A percentile compares a stretch with the other conserved stretches of the same genome.
Conservation (phyloP, 2,113 vertebrate species). For the Pimephales promelas region DNA sequence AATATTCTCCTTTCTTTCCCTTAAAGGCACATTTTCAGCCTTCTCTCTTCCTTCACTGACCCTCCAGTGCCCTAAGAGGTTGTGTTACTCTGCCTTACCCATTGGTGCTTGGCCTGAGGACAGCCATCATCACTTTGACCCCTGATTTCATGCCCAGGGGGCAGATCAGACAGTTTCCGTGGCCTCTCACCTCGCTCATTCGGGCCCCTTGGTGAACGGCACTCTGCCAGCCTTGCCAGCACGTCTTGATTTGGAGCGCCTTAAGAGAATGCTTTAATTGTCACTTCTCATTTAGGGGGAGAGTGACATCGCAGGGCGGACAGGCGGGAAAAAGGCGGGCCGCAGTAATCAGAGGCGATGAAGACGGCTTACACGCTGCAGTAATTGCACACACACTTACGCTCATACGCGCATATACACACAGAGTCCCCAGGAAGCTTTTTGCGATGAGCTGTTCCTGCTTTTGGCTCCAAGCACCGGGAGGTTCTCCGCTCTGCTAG, state of each 20-base stretch:
- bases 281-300: slow-evolving; percentile 73
- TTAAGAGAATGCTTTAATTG: slow-evolving; percentile 74
- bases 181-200: slow-evolving; percentile 33
- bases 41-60: slow-evolving; percentile 52
- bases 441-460: slow-evolving; percentile 46
- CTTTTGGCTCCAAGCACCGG: slow-evolving; percentile 69
- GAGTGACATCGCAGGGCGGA: slow-evolving; percentile 64
- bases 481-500: slow-evolving; percentile 57
- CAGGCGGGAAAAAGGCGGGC: slow-evolving; percentile 56
- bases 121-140: slow-evolving; percentile 17
- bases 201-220: neutral
- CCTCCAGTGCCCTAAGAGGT: slow-evolving; percentile 33
- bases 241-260: slow-evolving; percentile 56
- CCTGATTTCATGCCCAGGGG: neutral
- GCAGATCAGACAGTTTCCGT: slow-evolving; percentile 5
- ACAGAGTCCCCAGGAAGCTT: slow-evolving; percentile 28
- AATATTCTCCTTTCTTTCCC: slow-evolving; percentile 16
- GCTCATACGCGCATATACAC: slow-evolving; percentile 9
- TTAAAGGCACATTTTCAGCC: slow-evolving; percentile 54
- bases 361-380: slow-evolving; percentile 56
- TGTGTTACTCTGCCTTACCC: slow-evolving; percentile 31
- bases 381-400: slow-evolving; percentile 51
- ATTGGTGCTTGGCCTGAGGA: neutral
- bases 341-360: slow-evolving; percentile 67
- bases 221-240: slow-evolving; percentile 50